These are phyloP conservation scores for Noctua janthe DNA, from an alignment of 2,888 invertebrate genomes.

Conservation along the genomic window DNA sequence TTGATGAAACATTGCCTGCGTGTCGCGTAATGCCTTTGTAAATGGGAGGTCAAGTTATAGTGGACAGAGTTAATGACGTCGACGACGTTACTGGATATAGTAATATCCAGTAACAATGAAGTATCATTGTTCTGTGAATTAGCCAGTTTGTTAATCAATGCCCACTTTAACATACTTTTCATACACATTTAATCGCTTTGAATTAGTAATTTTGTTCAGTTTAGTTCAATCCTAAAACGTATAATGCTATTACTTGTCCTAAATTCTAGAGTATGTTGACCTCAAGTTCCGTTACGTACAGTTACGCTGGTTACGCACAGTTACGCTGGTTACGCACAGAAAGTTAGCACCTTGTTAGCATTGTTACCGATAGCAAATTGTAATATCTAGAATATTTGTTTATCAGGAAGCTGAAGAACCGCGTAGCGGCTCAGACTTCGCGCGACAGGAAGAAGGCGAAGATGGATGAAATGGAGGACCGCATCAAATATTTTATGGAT, in stretches of 20 bases:
- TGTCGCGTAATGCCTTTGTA: conserved; percentile 68
- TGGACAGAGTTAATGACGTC: conserved; percentile 47
- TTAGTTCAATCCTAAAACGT: background rate
- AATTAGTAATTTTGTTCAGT: background rate
- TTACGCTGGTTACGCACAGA: conserved; percentile 53
- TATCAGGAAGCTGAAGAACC: conserved; percentile 97
- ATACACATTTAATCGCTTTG: background rate
- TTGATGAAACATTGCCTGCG: conserved; percentile 72
- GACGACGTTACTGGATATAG: conserved; percentile 22
- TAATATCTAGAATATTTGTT: conserved; percentile 45
- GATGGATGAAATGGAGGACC: conserved; percentile 96
- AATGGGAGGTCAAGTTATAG: conserved; percentile 54
- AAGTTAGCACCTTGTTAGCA: conserved; percentile 52
- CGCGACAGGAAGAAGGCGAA: conserved; percentile 98
- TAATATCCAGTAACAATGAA: too few species aligned
- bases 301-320: conserved; percentile 55
- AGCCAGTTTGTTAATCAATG: background rate
- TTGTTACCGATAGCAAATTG: conserved; percentile 46
- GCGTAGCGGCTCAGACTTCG: conserved; percentile 99
- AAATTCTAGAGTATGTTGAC: conserved; percentile 60
- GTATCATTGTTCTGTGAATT: conserved; percentile 26
- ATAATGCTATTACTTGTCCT: background rate
- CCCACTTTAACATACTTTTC: background rate
- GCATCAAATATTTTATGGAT: conserved; percentile 91
- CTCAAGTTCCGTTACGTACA: conserved; percentile 63